Base-by-base conservation (phyloP, 2,888 invertebrate genomes). In the Beris morrisii region DNA sequence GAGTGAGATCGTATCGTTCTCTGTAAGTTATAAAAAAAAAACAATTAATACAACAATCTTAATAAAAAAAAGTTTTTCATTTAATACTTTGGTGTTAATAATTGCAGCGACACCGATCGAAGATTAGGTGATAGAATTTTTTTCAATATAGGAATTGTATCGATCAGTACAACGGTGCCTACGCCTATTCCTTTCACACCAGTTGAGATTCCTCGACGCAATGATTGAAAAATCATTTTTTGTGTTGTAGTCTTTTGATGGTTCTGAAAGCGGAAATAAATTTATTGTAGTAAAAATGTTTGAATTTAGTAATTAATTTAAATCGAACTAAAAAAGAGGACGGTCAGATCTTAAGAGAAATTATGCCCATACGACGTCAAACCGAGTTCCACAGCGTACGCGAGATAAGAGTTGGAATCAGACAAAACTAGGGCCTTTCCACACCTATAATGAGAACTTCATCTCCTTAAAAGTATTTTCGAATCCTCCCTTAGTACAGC, bases 101-200 rank as follows among this genome's bases (percentile, higher is more conserved):
- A 71, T 66, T 81, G 80, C 55, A 77, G 70, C 6, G 81, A 79
- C 56, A 92, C 92, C 0, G 92, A 89, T 58, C 93, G 83, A 50
- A 95, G 81, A 22, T 83, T 81, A 0, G 95, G 95, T 61, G 88
- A 85, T 55, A 95, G 83, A 59, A 95, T 84, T 65, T 86, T 83
- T 3, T 89, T 84, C 55, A 95, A 76, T 45, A 88, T 78, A 0
- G 95, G 92, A 64, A 93, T 75, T 0, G 90, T 79, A 73, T 95
- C 93, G 46, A 89, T 75, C 38, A 86, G 79, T n/a, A 92, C 76
- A 0, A 83, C 79, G 0, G 74, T 71, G 43, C 80, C 80, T 69
- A 76, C 74, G 6, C 81, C 81, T 68, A 81, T 74, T 38, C 79
- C 78, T 67, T 70, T 74, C 67, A 69, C 74, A 61, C 55, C 77